Evolutionary conservation across 2,888 invertebrate genomes (phyloP).

Genomic region (Callyntrura sp.): DNA sequence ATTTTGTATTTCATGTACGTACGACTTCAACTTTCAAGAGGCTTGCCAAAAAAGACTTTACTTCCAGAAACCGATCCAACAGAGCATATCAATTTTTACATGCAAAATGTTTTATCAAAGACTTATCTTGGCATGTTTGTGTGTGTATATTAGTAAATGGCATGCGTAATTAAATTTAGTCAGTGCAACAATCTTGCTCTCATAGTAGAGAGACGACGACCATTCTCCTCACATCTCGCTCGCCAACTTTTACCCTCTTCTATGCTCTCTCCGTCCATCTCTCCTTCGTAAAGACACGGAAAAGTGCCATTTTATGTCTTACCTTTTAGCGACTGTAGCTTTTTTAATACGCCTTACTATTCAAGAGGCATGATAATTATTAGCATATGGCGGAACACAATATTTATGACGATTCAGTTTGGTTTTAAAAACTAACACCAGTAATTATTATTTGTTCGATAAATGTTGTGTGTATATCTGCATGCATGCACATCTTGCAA

Average conservation of each 20-base stretch:
- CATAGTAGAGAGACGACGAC: too few relatives aligned
- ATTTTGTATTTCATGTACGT: too few relatives aligned
- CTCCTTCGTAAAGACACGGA: background rate
- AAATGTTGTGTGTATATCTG: too few relatives aligned
- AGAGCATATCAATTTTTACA: slow-evolving; percentile 17
- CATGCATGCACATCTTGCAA: background rate
- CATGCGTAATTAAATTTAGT: too few relatives aligned
- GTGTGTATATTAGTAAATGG: too few relatives aligned
- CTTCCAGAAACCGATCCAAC: slow-evolving; percentile 44
- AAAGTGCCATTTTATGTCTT: slow-evolving; percentile 1
- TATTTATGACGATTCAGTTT: background rate
- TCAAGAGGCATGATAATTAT: slow-evolving; percentile 5
- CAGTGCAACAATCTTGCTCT: too few relatives aligned
- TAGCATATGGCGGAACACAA: background rate
- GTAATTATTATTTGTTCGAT: slow-evolving; percentile 12
- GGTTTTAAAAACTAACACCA: slow-evolving; percentile 1
- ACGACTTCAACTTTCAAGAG: background rate
- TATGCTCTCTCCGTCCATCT: background rate
- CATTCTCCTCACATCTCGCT: background rate
- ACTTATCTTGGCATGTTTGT: background rate
- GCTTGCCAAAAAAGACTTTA: slow-evolving; percentile 34
- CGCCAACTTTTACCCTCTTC: background rate
- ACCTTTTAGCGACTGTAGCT: background rate
- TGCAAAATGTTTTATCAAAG: background rate
- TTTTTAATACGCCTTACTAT: background rate